Conservation (phyloP, 2,797 vertebrate genomes). For the Cebuella pygmaea region DNA sequence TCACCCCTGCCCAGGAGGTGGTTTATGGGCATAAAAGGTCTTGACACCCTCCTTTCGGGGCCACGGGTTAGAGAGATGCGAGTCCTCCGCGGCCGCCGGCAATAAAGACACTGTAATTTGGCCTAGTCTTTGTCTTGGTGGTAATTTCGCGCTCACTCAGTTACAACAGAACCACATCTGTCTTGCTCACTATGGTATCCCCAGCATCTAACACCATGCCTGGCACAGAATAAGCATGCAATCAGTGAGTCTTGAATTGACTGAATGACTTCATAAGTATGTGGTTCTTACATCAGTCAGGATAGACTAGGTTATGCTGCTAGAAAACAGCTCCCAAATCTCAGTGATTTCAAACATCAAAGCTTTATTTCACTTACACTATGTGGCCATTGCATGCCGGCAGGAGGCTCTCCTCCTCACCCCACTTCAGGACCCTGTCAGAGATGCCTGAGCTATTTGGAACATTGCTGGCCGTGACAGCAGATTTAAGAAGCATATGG, state of each 20-base stretch:
- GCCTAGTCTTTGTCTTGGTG: too few species aligned
- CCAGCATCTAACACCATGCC: not conserved
- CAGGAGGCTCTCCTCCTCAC: not conserved
- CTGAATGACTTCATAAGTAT: not conserved
- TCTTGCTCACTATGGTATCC: not conserved
- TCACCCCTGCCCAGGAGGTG: too few species aligned
- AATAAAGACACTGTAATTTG: too few species aligned
- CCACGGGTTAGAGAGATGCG: too few species aligned
- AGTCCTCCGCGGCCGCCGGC: too few species aligned
- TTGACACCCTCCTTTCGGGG: too few species aligned
- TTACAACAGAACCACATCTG: not conserved
- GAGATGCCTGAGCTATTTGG: rapidly evolving
- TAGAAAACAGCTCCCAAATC: not conserved
- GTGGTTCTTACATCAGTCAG: not conserved
- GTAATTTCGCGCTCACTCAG: too few species aligned
- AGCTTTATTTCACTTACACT: not conserved
- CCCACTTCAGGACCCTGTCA: not conserved
- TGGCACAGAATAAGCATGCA: not conserved
- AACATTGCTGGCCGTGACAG: not conserved
- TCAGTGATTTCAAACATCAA: not conserved
- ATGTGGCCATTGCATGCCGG: not conserved
- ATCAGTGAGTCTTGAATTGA: not conserved
- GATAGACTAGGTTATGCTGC: not conserved
- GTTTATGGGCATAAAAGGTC: too few species aligned
- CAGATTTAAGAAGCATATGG: not conserved